Evolutionary conservation across 2,888 invertebrate species (phyloP).

Genomic region (Xanthostigma xanthostigma): DNA sequence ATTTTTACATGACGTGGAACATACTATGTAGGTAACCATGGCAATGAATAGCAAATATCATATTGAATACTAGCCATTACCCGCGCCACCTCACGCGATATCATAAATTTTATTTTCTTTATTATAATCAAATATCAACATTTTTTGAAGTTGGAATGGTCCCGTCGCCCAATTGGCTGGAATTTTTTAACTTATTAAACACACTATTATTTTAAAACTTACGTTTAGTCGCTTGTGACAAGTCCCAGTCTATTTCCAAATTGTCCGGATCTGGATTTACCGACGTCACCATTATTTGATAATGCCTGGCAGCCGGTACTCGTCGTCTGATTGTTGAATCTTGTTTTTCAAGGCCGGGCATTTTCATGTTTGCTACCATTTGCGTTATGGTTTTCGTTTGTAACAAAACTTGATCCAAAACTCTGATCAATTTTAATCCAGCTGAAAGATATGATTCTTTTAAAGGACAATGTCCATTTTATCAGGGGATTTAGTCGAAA

Average conservation of each 20-base stretch:
- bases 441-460: conserved; percentile 23
- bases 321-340: conserved; percentile 21
- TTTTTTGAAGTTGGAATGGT: too few relatives aligned
- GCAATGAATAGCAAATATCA: too few relatives aligned
- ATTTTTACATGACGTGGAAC: too few relatives aligned
- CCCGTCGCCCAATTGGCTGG: too few relatives aligned
- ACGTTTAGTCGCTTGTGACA: conserved; percentile 51
- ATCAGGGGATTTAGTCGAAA: too few relatives aligned
- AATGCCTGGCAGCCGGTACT: conserved; percentile 42
- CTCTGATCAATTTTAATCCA: conserved; percentile 31
- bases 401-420: conserved; percentile 38
- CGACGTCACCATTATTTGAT: conserved; percentile 69
- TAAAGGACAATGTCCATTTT: background rate
- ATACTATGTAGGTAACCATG: too few relatives aligned
- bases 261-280: conserved; percentile 69
- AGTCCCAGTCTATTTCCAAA: conserved; percentile 51
- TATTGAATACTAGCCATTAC: too few relatives aligned
- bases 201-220: conserved; percentile 11
- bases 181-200: conserved; percentile 2
- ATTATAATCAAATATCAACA: too few relatives aligned
- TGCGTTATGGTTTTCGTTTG: conserved; percentile 30
- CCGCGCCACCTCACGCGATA: too few relatives aligned
- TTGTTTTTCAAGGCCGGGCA: conserved; percentile 29
- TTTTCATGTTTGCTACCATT: conserved; percentile 27
- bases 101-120: too few relatives aligned